These are phyloP conservation scores for Anneissia japonica DNA, from an alignment of 35 echinoderm and acorn worm species.

Conservation along the genomic window DNA sequence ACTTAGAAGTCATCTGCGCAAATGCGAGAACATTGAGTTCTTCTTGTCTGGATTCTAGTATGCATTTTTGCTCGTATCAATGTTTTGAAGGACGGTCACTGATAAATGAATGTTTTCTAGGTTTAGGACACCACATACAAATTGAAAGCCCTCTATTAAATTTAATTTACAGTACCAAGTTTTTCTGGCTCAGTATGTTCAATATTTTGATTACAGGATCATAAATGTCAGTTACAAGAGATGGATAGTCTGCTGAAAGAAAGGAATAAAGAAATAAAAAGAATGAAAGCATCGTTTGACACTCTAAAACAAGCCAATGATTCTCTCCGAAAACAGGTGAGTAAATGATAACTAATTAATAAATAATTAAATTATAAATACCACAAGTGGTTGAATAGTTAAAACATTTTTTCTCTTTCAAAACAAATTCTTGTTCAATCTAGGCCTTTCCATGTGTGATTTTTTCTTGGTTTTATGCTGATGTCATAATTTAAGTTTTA, in stretches of 20 bases:
- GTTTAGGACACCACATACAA: background rate
- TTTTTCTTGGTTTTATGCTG: too few species aligned
- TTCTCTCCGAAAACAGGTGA: conserved; percentile 69
- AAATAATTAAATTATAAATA: background rate
- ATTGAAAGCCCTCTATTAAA: background rate
- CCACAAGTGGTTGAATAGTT: background rate
- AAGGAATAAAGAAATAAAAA: conserved; percentile 67
- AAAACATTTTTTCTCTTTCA: background rate
- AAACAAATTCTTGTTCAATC: background rate
- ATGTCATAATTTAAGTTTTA: too few species aligned
- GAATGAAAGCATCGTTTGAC: conserved; percentile 83
- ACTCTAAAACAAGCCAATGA: conserved; percentile 90
- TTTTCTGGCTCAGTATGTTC: background rate
- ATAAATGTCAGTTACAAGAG: conserved; percentile 51
- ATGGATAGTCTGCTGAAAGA: conserved; percentile 49
- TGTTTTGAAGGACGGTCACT: background rate
- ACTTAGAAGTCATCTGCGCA: too few species aligned
- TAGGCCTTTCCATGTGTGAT: too few species aligned
- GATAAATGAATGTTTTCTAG: background rate
- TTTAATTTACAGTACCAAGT: background rate
- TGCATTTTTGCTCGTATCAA: background rate
- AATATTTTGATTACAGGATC: conserved; percentile 42
- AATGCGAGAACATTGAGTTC: too few species aligned
- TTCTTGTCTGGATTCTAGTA: background rate
- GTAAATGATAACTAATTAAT: background rate